phyloP scores from a whole-genome alignment of 2,888 invertebrate genomes.

The Imbricaverruca yamaguchii region DNA sequence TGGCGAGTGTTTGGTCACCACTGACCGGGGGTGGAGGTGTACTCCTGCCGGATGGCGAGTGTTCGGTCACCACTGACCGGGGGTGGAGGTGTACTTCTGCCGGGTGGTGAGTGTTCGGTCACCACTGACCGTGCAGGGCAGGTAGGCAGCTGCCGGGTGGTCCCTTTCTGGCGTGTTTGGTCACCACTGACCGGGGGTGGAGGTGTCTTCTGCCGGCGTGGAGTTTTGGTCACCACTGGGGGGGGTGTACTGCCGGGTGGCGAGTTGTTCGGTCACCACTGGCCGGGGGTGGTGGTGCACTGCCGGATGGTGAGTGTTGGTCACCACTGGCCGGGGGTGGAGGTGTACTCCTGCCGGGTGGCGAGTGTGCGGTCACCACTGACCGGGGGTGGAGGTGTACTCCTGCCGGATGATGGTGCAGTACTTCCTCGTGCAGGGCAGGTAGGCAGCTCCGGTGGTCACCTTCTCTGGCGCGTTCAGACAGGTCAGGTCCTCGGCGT shows the following conservation, averaged over 20 bases:
- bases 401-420: background rate
- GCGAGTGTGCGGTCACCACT: background rate
- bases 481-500: background rate
- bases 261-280: too few relatives aligned
- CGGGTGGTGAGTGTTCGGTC: background rate
- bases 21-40: background rate
- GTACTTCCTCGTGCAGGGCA: background rate
- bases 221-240: too few relatives aligned
- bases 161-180: background rate
- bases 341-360: background rate
- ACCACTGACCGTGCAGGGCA: background rate
- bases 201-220: background rate
- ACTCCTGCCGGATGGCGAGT: background rate
- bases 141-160: background rate
- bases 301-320: too few relatives aligned
- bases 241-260: background rate
- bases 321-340: too few relatives aligned
- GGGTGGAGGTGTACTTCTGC: background rate
- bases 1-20: background rate
- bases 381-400: constrained; percentile 4
- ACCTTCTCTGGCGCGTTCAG: background rate
- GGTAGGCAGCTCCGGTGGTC: background rate
- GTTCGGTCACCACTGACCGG: too few relatives aligned
- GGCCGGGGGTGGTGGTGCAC: too few relatives aligned
- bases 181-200: background rate